phyloP scores from a whole-genome alignment of 2,797 vertebrate genomes.

The Dendrocincla fuliginosa region DNA sequence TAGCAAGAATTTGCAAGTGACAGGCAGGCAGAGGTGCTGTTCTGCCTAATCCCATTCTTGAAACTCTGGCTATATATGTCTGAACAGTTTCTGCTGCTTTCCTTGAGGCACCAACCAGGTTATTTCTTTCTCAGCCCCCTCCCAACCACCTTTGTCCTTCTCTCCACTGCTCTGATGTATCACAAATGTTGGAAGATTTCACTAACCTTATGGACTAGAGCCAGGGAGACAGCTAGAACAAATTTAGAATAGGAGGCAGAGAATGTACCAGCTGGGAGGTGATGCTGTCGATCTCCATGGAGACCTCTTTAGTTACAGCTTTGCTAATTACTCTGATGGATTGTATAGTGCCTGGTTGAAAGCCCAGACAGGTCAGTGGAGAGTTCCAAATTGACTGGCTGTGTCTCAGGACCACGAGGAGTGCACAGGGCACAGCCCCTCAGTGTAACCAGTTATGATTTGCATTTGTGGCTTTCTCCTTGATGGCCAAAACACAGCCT shows the following conservation, averaged over 20 bases:
- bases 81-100: constrained; percentile 33
- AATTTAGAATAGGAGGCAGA: constrained; percentile 61
- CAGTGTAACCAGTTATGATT: neutral
- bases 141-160: neutral
- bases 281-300: constrained; percentile 65
- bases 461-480: neutral
- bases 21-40: constrained; percentile 63
- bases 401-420: neutral
- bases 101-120: neutral
- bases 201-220: constrained; percentile 24
- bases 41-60: constrained; percentile 46
- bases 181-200: constrained; percentile 39
- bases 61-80: constrained; percentile 39
- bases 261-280: constrained; percentile 58
- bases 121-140: constrained; percentile 12
- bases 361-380: constrained; percentile 12
- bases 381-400: neutral
- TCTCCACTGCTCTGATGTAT: constrained; percentile 23
- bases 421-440: neutral
- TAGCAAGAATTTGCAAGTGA: constrained; percentile 67
- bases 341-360: neutral
- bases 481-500: neutral
- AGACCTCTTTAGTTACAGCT: constrained; percentile 54
- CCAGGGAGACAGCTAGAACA: constrained; percentile 50
- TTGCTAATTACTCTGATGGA: constrained; percentile 42